phyloP scores from a whole-genome alignment of 2,113 vertebrate genomes.

The Gallinago jamesoni region DNA sequence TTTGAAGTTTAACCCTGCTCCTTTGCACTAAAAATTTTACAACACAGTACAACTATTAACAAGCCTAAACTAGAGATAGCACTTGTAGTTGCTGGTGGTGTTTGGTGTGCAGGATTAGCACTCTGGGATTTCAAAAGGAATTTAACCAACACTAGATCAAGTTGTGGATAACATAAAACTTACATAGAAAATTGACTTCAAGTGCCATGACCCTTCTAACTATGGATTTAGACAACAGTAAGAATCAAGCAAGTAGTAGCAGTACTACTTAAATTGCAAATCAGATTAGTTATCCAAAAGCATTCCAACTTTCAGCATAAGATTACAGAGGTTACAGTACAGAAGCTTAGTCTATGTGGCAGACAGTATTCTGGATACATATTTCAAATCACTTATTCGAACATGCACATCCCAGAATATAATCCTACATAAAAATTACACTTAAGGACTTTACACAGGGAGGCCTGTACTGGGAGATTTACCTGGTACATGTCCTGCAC shows the following conservation, averaged over 20 bases:
- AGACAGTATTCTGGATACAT: conserved; percentile 36
- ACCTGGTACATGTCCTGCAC: conserved; percentile 97
- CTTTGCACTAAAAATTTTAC: conserved; percentile 17
- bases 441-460: conserved; percentile 64
- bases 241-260: neutral
- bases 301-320: conserved; percentile 56
- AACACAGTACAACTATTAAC: conserved; percentile 54
- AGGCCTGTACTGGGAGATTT: conserved; percentile 82
- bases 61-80: conserved; percentile 53
- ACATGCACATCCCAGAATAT: conserved; percentile 81
- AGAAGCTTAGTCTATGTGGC: conserved; percentile 34
- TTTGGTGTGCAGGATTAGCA: conserved; percentile 74
- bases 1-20: conserved; percentile 18
- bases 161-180: neutral
- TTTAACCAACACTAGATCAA: neutral
- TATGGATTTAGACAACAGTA: neutral
- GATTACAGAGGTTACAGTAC: conserved; percentile 41
- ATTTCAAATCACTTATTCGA: conserved; percentile 11
- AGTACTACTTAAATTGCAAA: neutral
- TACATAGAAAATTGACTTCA: neutral
- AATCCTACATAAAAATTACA: conserved; percentile 76
- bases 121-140: conserved; percentile 68
- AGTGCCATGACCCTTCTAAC: neutral
- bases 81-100: conserved; percentile 55
- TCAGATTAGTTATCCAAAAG: conserved; percentile 40